phyloP scores from a whole-genome alignment of 1,140 invertebrate genomes.

The Drosophila setifemur region DNA sequence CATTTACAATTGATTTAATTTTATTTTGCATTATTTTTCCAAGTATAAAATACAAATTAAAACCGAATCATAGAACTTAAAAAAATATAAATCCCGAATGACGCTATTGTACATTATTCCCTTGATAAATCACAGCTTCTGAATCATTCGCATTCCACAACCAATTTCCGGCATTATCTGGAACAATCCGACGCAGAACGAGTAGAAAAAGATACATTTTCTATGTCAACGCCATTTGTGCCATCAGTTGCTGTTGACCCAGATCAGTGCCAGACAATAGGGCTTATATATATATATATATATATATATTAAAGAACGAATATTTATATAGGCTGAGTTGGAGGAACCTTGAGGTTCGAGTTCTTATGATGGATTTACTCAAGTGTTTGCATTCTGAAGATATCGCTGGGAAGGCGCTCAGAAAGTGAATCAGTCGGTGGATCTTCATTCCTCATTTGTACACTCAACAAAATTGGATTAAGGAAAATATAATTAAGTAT shows the following conservation, averaged over 20 bases:
- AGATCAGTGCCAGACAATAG: not conserved
- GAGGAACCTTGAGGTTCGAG: not conserved
- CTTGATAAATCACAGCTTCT: not conserved
- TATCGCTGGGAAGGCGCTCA: not conserved
- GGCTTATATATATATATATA: not conserved
- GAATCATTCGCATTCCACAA: too few species aligned
- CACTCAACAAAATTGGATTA: too few species aligned
- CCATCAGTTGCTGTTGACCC: constrained; percentile 4
- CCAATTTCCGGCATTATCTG: too few species aligned
- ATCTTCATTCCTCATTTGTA: not conserved
- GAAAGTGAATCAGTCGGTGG: not conserved
- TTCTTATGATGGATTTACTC: not conserved
- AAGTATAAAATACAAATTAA: too few species aligned
- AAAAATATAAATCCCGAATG: too few species aligned
- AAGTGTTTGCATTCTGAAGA: not conserved
- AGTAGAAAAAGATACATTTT: too few species aligned
- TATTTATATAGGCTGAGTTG: not conserved
- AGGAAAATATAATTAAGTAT: too few species aligned
- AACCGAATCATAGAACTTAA: too few species aligned
- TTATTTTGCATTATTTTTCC: too few species aligned
- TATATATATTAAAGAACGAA: not conserved
- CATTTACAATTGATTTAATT: too few species aligned
- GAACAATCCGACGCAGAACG: too few species aligned
- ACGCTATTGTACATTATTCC: not conserved
- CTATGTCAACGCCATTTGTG: too few species aligned